Percentiles rank a stretch among this genome's conserved stretches.
phyloP scores from a whole-genome alignment of 2,888 invertebrate species.

The Apoda limacodes region DNA sequence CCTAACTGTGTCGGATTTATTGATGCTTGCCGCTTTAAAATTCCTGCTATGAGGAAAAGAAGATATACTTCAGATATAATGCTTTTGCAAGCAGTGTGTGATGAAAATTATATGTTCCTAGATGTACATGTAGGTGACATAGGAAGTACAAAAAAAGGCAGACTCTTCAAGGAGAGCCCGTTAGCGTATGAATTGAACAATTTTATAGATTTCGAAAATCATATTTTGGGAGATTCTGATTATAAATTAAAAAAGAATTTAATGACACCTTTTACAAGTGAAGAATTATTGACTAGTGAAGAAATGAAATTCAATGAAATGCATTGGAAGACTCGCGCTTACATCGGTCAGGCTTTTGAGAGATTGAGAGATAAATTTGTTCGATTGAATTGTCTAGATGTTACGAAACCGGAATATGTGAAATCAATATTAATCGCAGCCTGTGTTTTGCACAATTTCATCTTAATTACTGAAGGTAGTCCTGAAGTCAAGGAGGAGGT shows the following conservation, averaged over 20 bases:
- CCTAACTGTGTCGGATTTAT: constrained; percentile 62
- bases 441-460: constrained; percentile 56
- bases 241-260: constrained; percentile 50
- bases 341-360: constrained; percentile 53
- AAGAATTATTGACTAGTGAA: constrained; percentile 50
- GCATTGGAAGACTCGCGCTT: constrained; percentile 47
- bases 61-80: constrained; percentile 35
- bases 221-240: constrained; percentile 49
- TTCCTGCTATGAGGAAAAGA: constrained; percentile 38
- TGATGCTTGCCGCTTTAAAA: constrained; percentile 47
- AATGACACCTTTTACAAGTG: constrained; percentile 51
- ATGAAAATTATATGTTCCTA: constrained; percentile 49
- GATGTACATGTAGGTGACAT: constrained; percentile 46
- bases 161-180: constrained; percentile 46
- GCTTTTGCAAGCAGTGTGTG: constrained; percentile 57
- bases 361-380: constrained; percentile 45
- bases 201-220: constrained; percentile 52
- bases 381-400: constrained; percentile 46
- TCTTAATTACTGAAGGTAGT: constrained; percentile 50
- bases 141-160: constrained; percentile 43
- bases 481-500: constrained; percentile 45
- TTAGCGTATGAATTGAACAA: constrained; percentile 42
- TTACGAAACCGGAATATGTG: constrained; percentile 37
- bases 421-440: constrained; percentile 40
- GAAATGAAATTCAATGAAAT: constrained; percentile 60